These are phyloP conservation scores for Cyanoramphus novaezelandiae DNA, from an alignment of 2,113 vertebrate genomes.

Conservation along the genomic window DNA sequence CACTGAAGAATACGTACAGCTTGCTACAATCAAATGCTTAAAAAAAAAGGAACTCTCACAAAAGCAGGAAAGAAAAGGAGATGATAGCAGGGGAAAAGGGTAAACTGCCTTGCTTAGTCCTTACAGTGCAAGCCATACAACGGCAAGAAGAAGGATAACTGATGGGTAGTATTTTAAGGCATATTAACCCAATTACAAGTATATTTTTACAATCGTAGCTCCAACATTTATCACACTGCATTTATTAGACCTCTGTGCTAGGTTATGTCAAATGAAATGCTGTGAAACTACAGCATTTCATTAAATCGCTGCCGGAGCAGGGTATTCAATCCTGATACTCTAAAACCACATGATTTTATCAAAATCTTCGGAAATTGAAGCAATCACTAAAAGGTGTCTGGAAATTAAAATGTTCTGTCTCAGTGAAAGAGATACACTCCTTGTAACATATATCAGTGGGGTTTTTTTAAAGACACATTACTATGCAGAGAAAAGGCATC, in stretches of 20 bases:
- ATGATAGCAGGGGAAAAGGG: constrained; percentile 1
- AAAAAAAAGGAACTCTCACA: neutral
- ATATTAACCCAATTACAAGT: constrained; percentile 99
- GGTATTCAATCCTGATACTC: constrained; percentile 83
- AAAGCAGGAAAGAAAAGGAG: neutral
- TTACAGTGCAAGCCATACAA: constrained; percentile 59
- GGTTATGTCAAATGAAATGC: constrained; percentile 84
- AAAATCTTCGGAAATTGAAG: constrained; percentile 96
- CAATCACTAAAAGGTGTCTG: constrained; percentile 91
- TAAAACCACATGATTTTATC: constrained; percentile 89
- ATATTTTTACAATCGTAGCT: constrained; percentile 90
- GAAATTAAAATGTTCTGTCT: constrained; percentile 93
- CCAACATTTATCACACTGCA: constrained; percentile 85
- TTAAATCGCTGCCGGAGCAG: constrained; percentile 78
- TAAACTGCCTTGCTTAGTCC: constrained; percentile 45
- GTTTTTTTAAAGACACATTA: constrained; percentile 82
- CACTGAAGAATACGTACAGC: neutral
- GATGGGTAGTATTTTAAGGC: constrained; percentile 98
- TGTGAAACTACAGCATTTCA: constrained; percentile 81
- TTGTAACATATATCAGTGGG: constrained; percentile 86
- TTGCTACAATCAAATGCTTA: neutral
- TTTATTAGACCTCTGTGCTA: constrained; percentile 84
- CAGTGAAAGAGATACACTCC: constrained; percentile 85
- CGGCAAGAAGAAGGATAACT: constrained; percentile 83
- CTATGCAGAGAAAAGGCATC: constrained; percentile 81